Percentiles rank a stretch among this genome's conserved stretches.
phyloP scores from a whole-genome alignment of 2,888 invertebrate genomes.

The Melikaiella ostensackeni region DNA sequence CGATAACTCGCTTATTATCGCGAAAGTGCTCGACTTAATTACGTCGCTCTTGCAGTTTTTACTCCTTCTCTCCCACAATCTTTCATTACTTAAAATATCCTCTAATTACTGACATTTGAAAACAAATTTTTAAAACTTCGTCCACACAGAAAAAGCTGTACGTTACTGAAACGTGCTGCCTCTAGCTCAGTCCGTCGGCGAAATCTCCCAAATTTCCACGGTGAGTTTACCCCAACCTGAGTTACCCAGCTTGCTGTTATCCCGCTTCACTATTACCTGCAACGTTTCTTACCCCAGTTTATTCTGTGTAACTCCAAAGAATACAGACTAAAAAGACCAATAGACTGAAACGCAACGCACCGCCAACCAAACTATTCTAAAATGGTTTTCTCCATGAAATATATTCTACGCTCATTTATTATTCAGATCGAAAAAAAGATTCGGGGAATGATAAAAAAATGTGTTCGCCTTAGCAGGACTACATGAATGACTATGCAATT shows the following conservation, averaged over 20 bases:
- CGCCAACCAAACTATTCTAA: neutral
- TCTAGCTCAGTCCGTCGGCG: too few relatives aligned
- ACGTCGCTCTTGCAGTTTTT: neutral
- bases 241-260: too few relatives aligned
- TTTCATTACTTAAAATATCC: slow-evolving; percentile 4
- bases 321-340: neutral
- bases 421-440: neutral
- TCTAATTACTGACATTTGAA: neutral
- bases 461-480: slow-evolving; percentile 9
- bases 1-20: slow-evolving; percentile 35
- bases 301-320: neutral
- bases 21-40: slow-evolving; percentile 15
- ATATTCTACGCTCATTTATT: neutral
- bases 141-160: too few relatives aligned
- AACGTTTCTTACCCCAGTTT: too few relatives aligned
- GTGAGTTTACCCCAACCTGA: too few relatives aligned
- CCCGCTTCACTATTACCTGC: too few relatives aligned
- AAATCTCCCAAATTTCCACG: too few relatives aligned
- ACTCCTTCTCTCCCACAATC: neutral
- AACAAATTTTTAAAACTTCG: neutral
- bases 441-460: neutral
- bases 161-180: too few relatives aligned
- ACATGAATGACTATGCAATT: neutral
- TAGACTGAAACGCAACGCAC: too few relatives aligned
- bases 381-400: neutral